Evolutionary conservation across 1,140 invertebrate species (phyloP).

Genomic region (Maniola jurtina): DNA sequence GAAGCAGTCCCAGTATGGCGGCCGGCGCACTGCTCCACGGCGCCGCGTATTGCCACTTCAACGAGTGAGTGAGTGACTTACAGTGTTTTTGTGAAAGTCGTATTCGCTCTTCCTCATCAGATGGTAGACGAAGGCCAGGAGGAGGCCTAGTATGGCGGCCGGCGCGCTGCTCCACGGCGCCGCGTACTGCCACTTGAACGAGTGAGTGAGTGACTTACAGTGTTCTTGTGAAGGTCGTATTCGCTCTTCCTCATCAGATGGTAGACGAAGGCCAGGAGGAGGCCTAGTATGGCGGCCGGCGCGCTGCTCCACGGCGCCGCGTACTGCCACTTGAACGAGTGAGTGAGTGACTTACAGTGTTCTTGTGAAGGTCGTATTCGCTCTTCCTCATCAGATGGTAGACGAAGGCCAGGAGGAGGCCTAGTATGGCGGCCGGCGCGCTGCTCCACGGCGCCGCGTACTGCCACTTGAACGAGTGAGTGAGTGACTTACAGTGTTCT

Average conservation of each 20-base stretch:
- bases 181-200: slow-evolving; percentile 30
- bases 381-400: slow-evolving; percentile 29
- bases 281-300: slow-evolving; percentile 43
- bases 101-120: slow-evolving; percentile 24
- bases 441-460: slow-evolving; percentile 54
- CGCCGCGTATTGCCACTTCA: slow-evolving; percentile 33
- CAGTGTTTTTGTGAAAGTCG: slow-evolving; percentile 29
- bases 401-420: slow-evolving; percentile 39
- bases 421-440: slow-evolving; percentile 42
- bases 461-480: slow-evolving; percentile 41
- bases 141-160: slow-evolving; percentile 41
- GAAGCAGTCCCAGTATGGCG: slow-evolving; percentile 36
- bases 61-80: slow-evolving; percentile 8
- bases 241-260: slow-evolving; percentile 26
- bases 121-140: slow-evolving; percentile 38
- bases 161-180: slow-evolving; percentile 55
- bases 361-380: slow-evolving; percentile 29
- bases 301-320: slow-evolving; percentile 49
- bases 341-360: slow-evolving; percentile 31
- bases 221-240: slow-evolving; percentile 28
- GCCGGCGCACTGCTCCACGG: slow-evolving; percentile 54
- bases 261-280: slow-evolving; percentile 39
- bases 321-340: slow-evolving; percentile 48
- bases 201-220: too few species aligned
- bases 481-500: slow-evolving; percentile 33